Base-by-base conservation (phyloP, 2,888 invertebrate genomes). In the Girardia tigrina region DNA sequence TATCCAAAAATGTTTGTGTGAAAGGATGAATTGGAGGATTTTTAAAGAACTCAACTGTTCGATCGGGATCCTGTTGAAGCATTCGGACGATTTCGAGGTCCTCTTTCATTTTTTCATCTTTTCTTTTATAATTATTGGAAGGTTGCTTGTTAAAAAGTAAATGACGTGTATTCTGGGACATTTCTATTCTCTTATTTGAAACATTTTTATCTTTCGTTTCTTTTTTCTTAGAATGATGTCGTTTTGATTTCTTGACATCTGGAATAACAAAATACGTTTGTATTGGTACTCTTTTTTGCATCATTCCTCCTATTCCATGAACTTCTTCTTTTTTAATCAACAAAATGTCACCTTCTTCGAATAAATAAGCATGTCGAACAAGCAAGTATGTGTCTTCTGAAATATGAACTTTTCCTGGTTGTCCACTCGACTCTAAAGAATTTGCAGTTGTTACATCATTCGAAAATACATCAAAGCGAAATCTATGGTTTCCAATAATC, bases 391-490 rank as follows among this genome's bases (percentile, higher is more conserved):
- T 94, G 78, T 89, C 89, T 82, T 93, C 91, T 0, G 94, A 94
- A 78, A 95, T 89, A 84, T 95, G 95, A 4, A 76, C 71, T 29
- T 42, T 26, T 28, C 76, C 75, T 2, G 92, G 91, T 81, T 88
- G 89, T 6, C 93, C 94, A 0, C 91, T 90, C 0, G 93, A 92
- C 82, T 95, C 95, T 90, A 95, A 91, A 84, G 88, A 90, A 84
- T 95, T 97, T 1, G 95, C 95, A 77, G 94, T 86, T 0, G 90
- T 90, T 0, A 95, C 95, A 82, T 97, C 95, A 82, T 95, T 94
- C 78, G 94, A 94, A 92, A 94, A 95, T 0, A 97, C 95, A 83
- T 97, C 95, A 85, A 95, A 95, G 84, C 95, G 94, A 82, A 95
- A 94, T 76, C 94, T 86, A 75, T 90, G 88, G 0, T 93, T 94